Base-by-base conservation (phyloP, 2,888 invertebrate genomes). In the Eristalinus sepulchralis region DNA sequence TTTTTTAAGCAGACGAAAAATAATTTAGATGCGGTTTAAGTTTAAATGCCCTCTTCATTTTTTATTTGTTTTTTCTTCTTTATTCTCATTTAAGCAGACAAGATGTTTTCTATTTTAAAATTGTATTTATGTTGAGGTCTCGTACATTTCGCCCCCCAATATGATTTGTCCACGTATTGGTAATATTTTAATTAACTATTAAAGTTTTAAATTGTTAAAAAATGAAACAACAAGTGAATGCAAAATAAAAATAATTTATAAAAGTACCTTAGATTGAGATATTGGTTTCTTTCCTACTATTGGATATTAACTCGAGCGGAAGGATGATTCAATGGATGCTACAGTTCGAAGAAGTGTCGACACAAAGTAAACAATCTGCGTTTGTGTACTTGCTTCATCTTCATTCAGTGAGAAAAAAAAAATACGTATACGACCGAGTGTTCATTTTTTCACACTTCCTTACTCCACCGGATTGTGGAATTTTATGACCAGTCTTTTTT, bases 171-270 rank as follows among this genome's bases (percentile, higher is more conserved):
- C 62, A 63, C 13, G 31, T 9, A 62, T 64, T 20, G 24, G 55
- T 33, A 20, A 13, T 36, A 34, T 53, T 68, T 55, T 77, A 36
- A 36, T 77, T 67, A 68, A 70, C 62, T 47, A 27, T 62, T 62
- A 62, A 27, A 68, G 27, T 36, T 36, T 57, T 62, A n/a, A 77
- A 27, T 47, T 13, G 24, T 4, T 57, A 57, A 27, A 77, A 27
- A 5, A 62, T 17, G 22, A n/a, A 60, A 34, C n/a, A 36, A 34
- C n/a, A 33, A 31, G 24, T 22, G 39, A 64, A 75, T 66, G 24
- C 64, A 68, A 68, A 76, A 53, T 67, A 76, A 67, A 60, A 10
- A 47, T 68, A 62, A 77, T 77, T 76, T 77, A 68, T 76, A 67
- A 68, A 27, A 68, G 67, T 53, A 76, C 22, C 4, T 36, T 39